Base-by-base conservation (phyloP, 2,888 invertebrate genomes). In the Emmelina monodactyla region DNA sequence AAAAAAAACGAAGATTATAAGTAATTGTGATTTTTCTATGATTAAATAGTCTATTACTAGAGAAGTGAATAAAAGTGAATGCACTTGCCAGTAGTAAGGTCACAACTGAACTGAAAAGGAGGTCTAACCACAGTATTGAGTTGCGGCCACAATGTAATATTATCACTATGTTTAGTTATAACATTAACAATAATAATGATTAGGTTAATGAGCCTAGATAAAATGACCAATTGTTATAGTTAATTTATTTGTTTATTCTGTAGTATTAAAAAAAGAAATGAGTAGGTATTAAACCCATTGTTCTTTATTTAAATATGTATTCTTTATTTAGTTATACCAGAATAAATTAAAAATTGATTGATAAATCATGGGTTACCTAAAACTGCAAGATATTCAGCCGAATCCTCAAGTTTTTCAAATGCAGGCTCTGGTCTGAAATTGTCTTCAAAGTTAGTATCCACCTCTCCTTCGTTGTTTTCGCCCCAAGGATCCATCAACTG, bases 361-460 rank as follows among this genome's bases (percentile, higher is more conserved):
- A 34, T 37, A 32, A 37, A 32, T 25, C 32, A 34, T 34, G 40
- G 46, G 37, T 46, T 71, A 90, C 90, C 88, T 49, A 91, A 80
- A 44, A 83, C 66, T 40, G 85, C 85, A 35, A 90, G 66, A 62
- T 88, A 88, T 51, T 85, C 82, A 9, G 83, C 82, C 1, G 88
- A 88, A 52, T 86, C 86, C 0, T 84, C 82, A 35, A 88, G 62
- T 44, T 75, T 82, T 35, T 63, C 60, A 33, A 48, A 51, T 38
- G 62, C 51, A 15, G 47, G 47, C 38, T 56, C 51, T 16, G 82
- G 71, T 44, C 68, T 61, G 51, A 85, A 85, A 58, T 85, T 78
- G 49, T 85, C 85, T 62, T 85, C 85, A 47, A 86, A 85, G 52
- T 67, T n/a, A 25, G 9, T 25, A 10, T 25, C n/a, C 25, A 7